These are phyloP conservation scores for Leptinotarsa juncta DNA, from an alignment of 2,888 invertebrate species.

Conservation along the genomic window DNA sequence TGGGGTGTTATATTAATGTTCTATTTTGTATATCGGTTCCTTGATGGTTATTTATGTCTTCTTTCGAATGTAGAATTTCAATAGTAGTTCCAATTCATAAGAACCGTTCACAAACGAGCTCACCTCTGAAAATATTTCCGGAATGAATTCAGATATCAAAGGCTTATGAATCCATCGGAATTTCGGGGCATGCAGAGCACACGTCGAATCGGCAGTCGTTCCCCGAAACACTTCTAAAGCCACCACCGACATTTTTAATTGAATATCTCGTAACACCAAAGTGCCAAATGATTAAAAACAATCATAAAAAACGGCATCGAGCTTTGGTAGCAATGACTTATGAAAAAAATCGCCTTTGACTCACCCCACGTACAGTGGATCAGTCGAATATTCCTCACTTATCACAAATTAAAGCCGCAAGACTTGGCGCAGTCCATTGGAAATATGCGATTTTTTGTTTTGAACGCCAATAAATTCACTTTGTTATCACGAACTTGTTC, in stretches of 20 bases:
- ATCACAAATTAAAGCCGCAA: conserved; percentile 29
- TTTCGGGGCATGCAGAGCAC: conserved; percentile 14
- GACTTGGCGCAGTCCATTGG: conserved; percentile 35
- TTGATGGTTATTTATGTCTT: background rate
- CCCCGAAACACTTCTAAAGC: conserved; percentile 5
- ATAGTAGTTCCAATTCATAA: background rate
- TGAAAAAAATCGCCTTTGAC: conserved; percentile 41
- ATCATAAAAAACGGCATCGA: conserved; percentile 38
- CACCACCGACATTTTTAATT: conserved; percentile 36
- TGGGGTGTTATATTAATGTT: no score
- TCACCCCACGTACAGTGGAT: conserved; percentile 26
- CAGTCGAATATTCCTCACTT: conserved; percentile 32
- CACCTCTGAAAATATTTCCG: conserved; percentile 14
- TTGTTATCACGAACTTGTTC: conserved; percentile 52
- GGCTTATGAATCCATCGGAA: conserved; percentile 9
- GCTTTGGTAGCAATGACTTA: conserved; percentile 33
- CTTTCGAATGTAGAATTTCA: background rate
- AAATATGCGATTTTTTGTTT: conserved; percentile 57
- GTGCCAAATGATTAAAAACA: conserved; percentile 45
- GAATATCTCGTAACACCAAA: conserved; percentile 38
- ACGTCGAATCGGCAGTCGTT: conserved; percentile 17
- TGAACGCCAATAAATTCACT: conserved; percentile 57
- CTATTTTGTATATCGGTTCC: no score
- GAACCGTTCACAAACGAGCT: conserved; percentile 12
- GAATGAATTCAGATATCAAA: conserved; percentile 13